phyloP scores from a whole-genome alignment of 2,888 invertebrate genomes.

The Ectropis crepuscularia region DNA sequence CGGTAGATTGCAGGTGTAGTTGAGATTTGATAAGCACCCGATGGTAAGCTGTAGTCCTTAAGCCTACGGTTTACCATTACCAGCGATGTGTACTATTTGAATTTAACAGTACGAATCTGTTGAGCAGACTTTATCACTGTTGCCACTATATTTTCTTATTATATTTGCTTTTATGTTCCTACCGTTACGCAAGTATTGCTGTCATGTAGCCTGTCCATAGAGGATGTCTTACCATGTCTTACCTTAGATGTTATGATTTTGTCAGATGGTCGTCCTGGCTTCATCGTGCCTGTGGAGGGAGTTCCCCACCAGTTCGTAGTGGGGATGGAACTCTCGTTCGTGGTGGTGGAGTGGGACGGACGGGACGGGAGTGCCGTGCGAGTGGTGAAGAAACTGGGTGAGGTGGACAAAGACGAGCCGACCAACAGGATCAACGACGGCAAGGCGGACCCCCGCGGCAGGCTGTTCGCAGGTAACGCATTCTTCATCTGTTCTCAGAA shows the following conservation, averaged over 20 bases:
- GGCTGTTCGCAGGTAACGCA: constrained; percentile 87
- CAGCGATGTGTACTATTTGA: too few relatives aligned
- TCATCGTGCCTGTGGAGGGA: constrained; percentile 87
- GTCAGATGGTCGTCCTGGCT: constrained; percentile 73
- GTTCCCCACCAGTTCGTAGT: constrained; percentile 86
- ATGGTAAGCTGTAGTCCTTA: too few relatives aligned
- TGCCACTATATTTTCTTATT: too few relatives aligned
- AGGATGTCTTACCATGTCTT: neutral
- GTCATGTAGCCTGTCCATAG: too few relatives aligned
- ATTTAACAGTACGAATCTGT: too few relatives aligned
- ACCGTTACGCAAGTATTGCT: too few relatives aligned
- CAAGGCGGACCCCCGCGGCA: constrained; percentile 90
- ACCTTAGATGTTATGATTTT: constrained; percentile 9
- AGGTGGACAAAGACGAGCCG: constrained; percentile 84
- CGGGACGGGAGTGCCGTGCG: constrained; percentile 72
- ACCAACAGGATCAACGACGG: constrained; percentile 90
- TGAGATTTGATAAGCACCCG: too few relatives aligned
- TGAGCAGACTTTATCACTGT: too few relatives aligned
- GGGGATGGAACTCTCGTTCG: constrained; percentile 85
- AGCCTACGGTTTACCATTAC: too few relatives aligned
- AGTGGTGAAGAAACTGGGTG: constrained; percentile 77
- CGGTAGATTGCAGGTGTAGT: too few relatives aligned
- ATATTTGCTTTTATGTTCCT: too few relatives aligned
- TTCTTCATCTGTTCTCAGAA: too few relatives aligned
- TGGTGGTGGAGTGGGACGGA: constrained; percentile 88